Evolutionary conservation across 2,888 invertebrate genomes (phyloP).

Genomic region (Lobophora halterata): DNA sequence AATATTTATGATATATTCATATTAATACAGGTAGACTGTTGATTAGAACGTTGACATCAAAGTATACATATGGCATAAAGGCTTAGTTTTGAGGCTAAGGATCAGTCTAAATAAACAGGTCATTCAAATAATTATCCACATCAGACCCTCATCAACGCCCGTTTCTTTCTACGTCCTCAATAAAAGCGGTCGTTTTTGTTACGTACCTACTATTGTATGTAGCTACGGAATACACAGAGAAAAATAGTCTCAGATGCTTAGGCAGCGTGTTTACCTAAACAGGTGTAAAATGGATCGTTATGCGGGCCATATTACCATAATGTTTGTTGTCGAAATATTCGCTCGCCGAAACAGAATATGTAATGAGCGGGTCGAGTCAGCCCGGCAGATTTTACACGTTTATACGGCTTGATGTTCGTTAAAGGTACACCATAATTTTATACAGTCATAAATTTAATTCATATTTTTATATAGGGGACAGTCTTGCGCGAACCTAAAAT

Average conservation of each 20-base stretch:
- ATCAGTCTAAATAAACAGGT: too few relatives aligned
- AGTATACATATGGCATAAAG: too few relatives aligned
- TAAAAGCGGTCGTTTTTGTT: slow-evolving; percentile 38
- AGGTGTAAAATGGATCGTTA: slow-evolving; percentile 75
- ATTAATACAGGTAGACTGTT: slow-evolving; percentile 23
- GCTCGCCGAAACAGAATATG: slow-evolving; percentile 66
- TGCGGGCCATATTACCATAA: slow-evolving; percentile 72
- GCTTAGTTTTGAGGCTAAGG: too few relatives aligned
- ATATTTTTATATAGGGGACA: slow-evolving; percentile 47
- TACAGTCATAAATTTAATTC: slow-evolving; percentile 59
- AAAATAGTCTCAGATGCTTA: slow-evolving; percentile 62
- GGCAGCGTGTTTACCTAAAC: slow-evolving; percentile 71
- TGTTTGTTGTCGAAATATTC: slow-evolving; percentile 77
- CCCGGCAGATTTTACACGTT: slow-evolving; percentile 59
- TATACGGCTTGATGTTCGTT: slow-evolving; percentile 58
- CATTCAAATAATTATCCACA: slow-evolving; percentile 33
- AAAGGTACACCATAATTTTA: slow-evolving; percentile 62
- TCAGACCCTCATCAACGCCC: slow-evolving; percentile 38
- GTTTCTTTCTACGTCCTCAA: slow-evolving; percentile 33
- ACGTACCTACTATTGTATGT: too few relatives aligned
- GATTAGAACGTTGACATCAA: not conserved
- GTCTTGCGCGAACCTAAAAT: slow-evolving; percentile 33
- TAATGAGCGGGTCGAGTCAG: slow-evolving; percentile 64
- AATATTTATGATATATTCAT: slow-evolving; percentile 31
- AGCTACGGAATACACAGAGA: slow-evolving; percentile 43